Base-by-base conservation (phyloP, 2,888 invertebrate species). In the Tridacna crocea region DNA sequence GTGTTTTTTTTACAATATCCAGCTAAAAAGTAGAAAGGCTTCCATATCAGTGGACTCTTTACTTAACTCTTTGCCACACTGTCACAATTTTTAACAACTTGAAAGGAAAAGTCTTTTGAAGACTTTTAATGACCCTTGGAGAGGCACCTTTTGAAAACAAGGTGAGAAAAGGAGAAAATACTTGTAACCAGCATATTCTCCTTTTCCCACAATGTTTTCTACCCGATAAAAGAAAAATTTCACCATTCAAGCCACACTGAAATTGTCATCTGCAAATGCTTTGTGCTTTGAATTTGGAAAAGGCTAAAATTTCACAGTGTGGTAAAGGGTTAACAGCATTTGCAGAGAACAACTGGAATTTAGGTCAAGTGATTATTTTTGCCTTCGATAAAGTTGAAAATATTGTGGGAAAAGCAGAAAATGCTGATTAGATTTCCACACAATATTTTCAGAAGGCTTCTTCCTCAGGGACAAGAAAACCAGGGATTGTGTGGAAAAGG, bases 131-230 rank as follows among this genome's bases (percentile, higher is more conserved):
- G 55, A 19, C 55, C 55, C 17, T 55, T 2, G 55, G 17, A 55
- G 10, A 10, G 1, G 1, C 2, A 22, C 1, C 10, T 8, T 61
- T 24, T 13, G 61, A 13, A 61, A 61, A 61, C 61, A 61, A 13
- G 0, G 61, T 24, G 61, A 13, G n/a, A 61, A 61, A 61, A 61
- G n/a, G 22, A 61, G 24, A 61, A 61, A 61, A n/a, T 61, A 22
- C 24, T 22, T 1, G 13, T 22, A 61, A 24, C n/a, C 19, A 22
- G 22, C 61, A 61, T 22, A 8, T 61, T 61, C 1, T 61, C 61
- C n/a, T n/a, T n/a, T 61, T 61, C 13, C 61, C 61, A 24, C 61
- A n/a, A 6, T 61, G 24, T 61, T 61, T 61, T 61, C 61, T 22
- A 4, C 2, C 22, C 24, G 3, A 8, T 61, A 1, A 17, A 10